Evolutionary conservation across 2,797 vertebrate species (phyloP), one percentile per base, ranked within the genome.

Genomic region (Carapus acus): DNA sequence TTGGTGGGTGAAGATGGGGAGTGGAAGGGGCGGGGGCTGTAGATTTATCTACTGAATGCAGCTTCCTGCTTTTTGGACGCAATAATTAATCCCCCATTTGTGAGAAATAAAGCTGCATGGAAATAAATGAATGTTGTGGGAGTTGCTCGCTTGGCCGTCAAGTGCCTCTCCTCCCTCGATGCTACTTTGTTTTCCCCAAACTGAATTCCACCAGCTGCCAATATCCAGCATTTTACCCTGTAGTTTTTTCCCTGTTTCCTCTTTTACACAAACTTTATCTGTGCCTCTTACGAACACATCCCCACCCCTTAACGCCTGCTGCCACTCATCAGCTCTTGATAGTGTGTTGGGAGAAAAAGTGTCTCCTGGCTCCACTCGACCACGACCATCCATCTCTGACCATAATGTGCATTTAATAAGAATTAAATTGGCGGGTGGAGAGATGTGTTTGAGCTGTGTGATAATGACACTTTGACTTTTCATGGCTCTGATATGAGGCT

Each of bases 371-470:
- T 83, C 80, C 82, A 81, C 73, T 83, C 56, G 74, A 85, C 74
- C 78, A 81, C 67, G 81, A 83, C 83, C 72, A 42, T 77, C 77
- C 74, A 80, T 82, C 75, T 83, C 77, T 63, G 69, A 73, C 82
- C 49, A 70, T 88, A 85, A 88, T 88, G 77, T 84, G 83, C 74
- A 70, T 85, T 84, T 87, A 88, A 88, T 89, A 84, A 82, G 83
- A 82, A 82, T 82, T 80, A 86, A 85, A 87, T 84, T 84, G 79
- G 79, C 71, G 73, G 55, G 49, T 62, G 67, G 78, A 78, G 76
- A 62, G 76, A 85, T 82, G 79, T 56, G 76, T 85, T 72, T 63
- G 75, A 82, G 74, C 58, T 17, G 69, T 38, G 65, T 71, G 82
- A 83, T 85, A 86, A 84, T 84, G 83, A 86, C 82, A 83, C 79